Conservation (phyloP, 2,797 vertebrate genomes). For the Kryptolebias ocellatus region DNA sequence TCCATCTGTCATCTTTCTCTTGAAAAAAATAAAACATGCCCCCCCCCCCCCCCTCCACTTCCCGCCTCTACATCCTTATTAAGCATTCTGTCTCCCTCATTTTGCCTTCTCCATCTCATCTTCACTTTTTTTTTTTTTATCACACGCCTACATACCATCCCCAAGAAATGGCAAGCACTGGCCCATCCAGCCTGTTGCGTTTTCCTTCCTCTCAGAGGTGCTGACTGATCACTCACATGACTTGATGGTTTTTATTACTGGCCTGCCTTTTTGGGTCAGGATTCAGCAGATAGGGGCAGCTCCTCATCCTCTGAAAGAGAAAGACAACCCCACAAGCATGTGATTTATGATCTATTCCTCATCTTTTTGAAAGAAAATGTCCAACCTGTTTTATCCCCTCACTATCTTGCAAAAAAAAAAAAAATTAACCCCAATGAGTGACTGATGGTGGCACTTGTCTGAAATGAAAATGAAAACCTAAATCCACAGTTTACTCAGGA, state of each 20-base stretch:
- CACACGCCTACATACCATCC: conserved; percentile 79
- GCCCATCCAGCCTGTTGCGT: conserved; percentile 76
- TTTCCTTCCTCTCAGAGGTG: conserved; percentile 48
- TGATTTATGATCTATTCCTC: conserved; percentile 69
- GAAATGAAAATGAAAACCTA: background rate
- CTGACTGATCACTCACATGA: conserved; percentile 74
- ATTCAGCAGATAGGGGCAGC: conserved; percentile 62
- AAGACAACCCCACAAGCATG: conserved; percentile 53
- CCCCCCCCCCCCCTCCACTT: background rate
- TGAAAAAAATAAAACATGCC: conserved; percentile 18
- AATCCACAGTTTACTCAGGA: conserved; percentile 13
- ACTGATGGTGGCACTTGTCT: background rate
- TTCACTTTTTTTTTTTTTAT: conserved; percentile 45
- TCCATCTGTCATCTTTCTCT: conserved; percentile 64
- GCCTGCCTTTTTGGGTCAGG: conserved; percentile 75
- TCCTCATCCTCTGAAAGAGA: conserved; percentile 53
- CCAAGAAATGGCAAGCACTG: conserved; percentile 67
- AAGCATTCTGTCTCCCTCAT: conserved; percentile 51
- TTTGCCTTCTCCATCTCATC: conserved; percentile 39
- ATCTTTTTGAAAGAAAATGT: conserved; percentile 51
- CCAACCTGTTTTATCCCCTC: conserved; percentile 34
- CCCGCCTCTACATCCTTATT: conserved; percentile 16
- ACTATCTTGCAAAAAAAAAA: background rate
- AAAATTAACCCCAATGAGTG: conserved; percentile 2
- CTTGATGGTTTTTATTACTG: conserved; percentile 80